Conservation (phyloP, 2,113 vertebrate species). For the Corythornis vintsioides region DNA sequence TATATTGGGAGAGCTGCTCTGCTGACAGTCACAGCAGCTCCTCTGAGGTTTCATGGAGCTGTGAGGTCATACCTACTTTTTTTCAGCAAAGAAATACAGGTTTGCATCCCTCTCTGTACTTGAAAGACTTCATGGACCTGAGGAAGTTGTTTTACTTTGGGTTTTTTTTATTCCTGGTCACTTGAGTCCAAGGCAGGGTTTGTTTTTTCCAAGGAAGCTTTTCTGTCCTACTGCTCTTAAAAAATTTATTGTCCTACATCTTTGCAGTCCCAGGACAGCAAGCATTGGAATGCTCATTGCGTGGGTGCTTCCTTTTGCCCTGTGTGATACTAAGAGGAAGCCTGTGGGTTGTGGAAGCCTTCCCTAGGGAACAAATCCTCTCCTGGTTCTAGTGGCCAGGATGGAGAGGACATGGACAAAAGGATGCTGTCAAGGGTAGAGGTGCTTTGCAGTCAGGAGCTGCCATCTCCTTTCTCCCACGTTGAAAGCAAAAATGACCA, state of each 20-base stretch:
- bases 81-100: neutral
- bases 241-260: neutral
- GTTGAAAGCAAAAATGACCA: neutral
- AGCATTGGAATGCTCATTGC: neutral
- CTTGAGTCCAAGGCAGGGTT: neutral
- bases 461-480: neutral
- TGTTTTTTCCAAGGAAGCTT: neutral
- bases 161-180: neutral
- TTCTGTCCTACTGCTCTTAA: neutral
- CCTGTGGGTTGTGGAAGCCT: neutral
- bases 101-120: neutral
- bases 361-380: rapidly evolving
- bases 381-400: neutral
- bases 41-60: neutral
- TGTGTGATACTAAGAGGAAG: rapidly evolving
- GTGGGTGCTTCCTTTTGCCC: neutral
- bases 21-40: neutral
- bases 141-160: no score
- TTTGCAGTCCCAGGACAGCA: neutral
- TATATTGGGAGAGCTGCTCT: neutral
- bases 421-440: neutral
- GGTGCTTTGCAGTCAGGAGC: neutral
- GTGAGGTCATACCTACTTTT: neutral
- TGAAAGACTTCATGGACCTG: neutral
- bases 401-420: neutral